phyloP scores from a whole-genome alignment of 2,888 invertebrate species.

The Coelinius sp. region DNA sequence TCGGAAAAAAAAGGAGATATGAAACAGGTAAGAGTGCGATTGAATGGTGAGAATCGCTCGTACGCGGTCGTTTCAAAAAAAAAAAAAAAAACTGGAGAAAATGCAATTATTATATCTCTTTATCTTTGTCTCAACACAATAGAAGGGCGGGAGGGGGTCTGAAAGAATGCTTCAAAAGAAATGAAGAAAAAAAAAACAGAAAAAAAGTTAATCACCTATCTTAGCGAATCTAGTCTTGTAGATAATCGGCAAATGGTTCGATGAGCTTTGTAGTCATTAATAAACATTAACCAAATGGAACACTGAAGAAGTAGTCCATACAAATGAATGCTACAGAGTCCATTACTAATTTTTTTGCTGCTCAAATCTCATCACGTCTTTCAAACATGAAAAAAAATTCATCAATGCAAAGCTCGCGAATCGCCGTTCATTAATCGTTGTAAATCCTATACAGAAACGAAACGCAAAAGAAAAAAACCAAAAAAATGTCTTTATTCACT shows the following conservation, averaged over 20 bases:
- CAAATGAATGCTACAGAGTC: slow-evolving; percentile 34
- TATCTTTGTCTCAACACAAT: slow-evolving; percentile 14
- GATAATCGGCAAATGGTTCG: slow-evolving; percentile 49
- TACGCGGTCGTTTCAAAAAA: slow-evolving; percentile 23
- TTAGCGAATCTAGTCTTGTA: slow-evolving; percentile 54
- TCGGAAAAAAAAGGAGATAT: slow-evolving; percentile 5
- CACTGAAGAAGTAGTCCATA: background rate
- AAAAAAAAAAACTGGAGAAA: slow-evolving; percentile 12
- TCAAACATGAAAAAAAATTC: background rate
- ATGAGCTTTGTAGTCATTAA: slow-evolving; percentile 45
- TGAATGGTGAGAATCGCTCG: background rate
- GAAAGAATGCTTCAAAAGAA: slow-evolving; percentile 25
- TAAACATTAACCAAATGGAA: slow-evolving; percentile 26
- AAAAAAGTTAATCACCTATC: slow-evolving; percentile 48
- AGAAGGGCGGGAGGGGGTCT: background rate
- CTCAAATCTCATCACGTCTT: slow-evolving; percentile 40
- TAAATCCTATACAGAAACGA: slow-evolving; percentile 49
- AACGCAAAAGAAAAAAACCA: slow-evolving; percentile 40
- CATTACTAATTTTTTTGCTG: slow-evolving; percentile 31
- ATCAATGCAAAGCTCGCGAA: slow-evolving; percentile 49
- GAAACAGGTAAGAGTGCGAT: slow-evolving; percentile 5
- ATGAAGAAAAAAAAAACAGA: slow-evolving; percentile 21
- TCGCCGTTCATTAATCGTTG: slow-evolving; percentile 54
- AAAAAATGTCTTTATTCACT: slow-evolving; percentile 51
- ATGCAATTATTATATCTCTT: slow-evolving; percentile 26